Percentiles rank a stretch among this genome's conserved stretches.
Conservation (phyloP, 2,113 vertebrate species). For the Cairina moschata region DNA sequence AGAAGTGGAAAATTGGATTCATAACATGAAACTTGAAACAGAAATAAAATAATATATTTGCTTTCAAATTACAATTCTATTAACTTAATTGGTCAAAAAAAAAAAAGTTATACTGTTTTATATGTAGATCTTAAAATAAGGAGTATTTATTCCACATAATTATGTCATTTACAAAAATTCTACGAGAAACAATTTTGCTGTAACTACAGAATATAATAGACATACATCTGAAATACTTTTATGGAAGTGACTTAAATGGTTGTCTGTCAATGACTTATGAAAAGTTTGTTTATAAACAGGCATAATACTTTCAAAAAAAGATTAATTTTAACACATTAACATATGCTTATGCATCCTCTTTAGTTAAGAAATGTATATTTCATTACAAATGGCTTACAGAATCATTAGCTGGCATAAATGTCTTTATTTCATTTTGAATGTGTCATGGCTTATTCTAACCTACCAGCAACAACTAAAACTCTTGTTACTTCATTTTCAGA, state of each 20-base stretch:
- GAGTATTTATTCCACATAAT: background rate
- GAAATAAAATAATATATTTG: background rate
- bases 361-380: slow-evolving; percentile 41
- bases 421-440: slow-evolving; percentile 41
- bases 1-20: background rate
- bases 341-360: background rate
- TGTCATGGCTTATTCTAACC: background rate
- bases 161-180: background rate
- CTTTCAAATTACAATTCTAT: background rate
- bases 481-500: background rate
- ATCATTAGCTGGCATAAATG: background rate
- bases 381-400: slow-evolving; percentile 24
- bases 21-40: background rate
- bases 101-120: background rate
- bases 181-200: background rate
- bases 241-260: background rate
- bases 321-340: slow-evolving; percentile 33
- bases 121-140: background rate
- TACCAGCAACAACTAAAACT: background rate
- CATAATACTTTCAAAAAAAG: background rate
- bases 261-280: background rate
- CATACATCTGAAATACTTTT: background rate
- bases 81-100: background rate
- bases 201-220: background rate
- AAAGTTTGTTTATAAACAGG: background rate